Evolutionary conservation across 2,113 vertebrate species (phyloP).

Genomic region (Tragelaphus scriptus): DNA sequence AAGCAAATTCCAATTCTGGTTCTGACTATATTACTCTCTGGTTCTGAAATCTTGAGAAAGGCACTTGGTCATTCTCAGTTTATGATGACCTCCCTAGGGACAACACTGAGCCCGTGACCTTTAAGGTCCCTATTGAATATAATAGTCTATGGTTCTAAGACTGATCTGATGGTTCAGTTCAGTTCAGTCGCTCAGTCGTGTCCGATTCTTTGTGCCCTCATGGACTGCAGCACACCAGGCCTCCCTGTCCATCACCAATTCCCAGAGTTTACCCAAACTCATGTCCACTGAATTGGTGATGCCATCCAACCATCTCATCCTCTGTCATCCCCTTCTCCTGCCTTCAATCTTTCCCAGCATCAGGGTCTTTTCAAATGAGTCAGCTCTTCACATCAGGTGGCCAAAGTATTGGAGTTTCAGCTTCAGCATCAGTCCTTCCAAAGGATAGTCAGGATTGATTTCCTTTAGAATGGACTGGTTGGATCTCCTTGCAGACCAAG

Average conservation of each 20-base stretch:
- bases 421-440: background rate
- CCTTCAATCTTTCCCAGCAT: background rate
- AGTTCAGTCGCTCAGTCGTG: accelerated
- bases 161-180: background rate
- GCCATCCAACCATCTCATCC: background rate
- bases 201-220: accelerated
- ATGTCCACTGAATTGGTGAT: background rate
- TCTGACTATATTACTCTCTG: background rate
- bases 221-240: background rate
- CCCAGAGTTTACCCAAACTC: accelerated
- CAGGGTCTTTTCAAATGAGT: background rate
- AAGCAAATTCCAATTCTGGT: background rate
- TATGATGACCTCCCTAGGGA: background rate
- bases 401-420: background rate
- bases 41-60: background rate
- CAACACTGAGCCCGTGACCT: background rate
- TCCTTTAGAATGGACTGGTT: background rate
- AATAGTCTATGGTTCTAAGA: background rate
- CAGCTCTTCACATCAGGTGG: background rate
- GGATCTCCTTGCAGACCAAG: background rate
- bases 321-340: background rate
- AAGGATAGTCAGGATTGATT: background rate
- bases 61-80: background rate
- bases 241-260: background rate
- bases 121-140: background rate